Percentiles rank a stretch among this genome's conserved stretches.
Evolutionary conservation across 2,797 vertebrate genomes (phyloP).

Genomic region (Enteromius trimaculatus): DNA sequence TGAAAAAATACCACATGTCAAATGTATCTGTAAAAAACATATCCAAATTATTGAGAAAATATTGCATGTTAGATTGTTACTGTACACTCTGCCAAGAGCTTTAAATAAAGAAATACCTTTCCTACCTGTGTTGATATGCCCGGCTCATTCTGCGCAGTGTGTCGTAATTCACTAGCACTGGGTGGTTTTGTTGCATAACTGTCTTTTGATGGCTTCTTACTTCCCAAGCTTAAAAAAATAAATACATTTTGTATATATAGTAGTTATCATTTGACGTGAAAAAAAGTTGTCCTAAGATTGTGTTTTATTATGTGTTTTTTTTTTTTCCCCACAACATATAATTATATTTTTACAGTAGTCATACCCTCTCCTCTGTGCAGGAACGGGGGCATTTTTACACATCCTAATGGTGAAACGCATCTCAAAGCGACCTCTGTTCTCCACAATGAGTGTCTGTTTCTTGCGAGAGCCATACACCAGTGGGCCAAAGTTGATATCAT

Average conservation of each 20-base stretch:
- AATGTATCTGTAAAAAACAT: slow-evolving; percentile 70
- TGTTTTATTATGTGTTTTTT: background rate
- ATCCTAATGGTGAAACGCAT: slow-evolving; percentile 77
- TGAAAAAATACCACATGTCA: slow-evolving; percentile 82
- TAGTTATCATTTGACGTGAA: background rate
- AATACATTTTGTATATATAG: background rate
- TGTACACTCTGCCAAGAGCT: background rate
- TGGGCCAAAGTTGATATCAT: slow-evolving; percentile 82
- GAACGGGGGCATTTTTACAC: slow-evolving; percentile 54
- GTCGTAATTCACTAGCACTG: slow-evolving; percentile 59
- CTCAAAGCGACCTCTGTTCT: slow-evolving; percentile 83
- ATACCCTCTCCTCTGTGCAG: slow-evolving; percentile 72
- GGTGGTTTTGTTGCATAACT: slow-evolving; percentile 59
- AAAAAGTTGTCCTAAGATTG: background rate
- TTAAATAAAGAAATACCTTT: background rate
- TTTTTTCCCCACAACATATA: background rate
- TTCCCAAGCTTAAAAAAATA: slow-evolving; percentile 44
- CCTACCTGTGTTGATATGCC: slow-evolving; percentile 67
- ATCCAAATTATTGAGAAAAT: background rate
- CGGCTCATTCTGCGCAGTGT: slow-evolving; percentile 68
- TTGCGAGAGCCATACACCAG: slow-evolving; percentile 77
- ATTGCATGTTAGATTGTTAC: background rate
- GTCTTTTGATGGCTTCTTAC: slow-evolving; percentile 69
- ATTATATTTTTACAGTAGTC: background rate
- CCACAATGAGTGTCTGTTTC: slow-evolving; percentile 76